Base-by-base conservation (phyloP, 53 echinoderm and acorn worm genomes). In the Paelopatides confundens region DNA sequence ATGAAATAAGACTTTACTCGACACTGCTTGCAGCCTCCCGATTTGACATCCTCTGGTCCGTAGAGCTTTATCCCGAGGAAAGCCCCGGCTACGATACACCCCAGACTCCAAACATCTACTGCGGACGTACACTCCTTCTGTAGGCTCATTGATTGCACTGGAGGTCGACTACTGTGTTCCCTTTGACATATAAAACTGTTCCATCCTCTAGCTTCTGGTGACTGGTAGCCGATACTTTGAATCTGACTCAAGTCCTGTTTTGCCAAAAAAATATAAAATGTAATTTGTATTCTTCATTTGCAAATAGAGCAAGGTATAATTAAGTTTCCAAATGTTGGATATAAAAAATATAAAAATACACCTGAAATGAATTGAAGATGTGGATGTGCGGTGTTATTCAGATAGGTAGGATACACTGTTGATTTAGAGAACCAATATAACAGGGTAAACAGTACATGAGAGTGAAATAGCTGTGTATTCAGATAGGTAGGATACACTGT, bases 141-240 rank as follows among this genome's bases (percentile, higher is more conserved):
- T 39, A 88, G 77, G 15, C 66, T 77, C 9, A 43, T 50, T 28
- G 62, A 81, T 40, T 91, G 87, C 39, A 87, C 71, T 79, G 48
- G 48, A 4, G 79, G 51, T 33, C 79, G 79, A n/a, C 84, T 66
- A 49, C 86, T 17, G 62, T 84, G 77, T 18, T 87, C 94, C 37
- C 88, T 86, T 64, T 77, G 93, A 74, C 93, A 77, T 69, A 96
- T 92, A 34, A 94, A 94, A 12, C 85, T 85, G 47, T 96, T 96
- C 96, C 93, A 94, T 24, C 81, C 66, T 66, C 94, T 94, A 51
- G 96, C 94, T 38, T 96, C 96, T 8, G 96, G 96, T 27, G 94
- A 92, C 74, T 96, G 96, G 88, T 96, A 96, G 86, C 96, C 94
- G 46, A 96, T 85, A 87, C 96, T 96, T 82, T 96, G 96, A 17